A percentile compares a stretch with the other conserved stretches of the same genome.
Evolutionary conservation across 2,888 invertebrate genomes (phyloP).

Genomic region (Neoitamus cyanurus): DNA sequence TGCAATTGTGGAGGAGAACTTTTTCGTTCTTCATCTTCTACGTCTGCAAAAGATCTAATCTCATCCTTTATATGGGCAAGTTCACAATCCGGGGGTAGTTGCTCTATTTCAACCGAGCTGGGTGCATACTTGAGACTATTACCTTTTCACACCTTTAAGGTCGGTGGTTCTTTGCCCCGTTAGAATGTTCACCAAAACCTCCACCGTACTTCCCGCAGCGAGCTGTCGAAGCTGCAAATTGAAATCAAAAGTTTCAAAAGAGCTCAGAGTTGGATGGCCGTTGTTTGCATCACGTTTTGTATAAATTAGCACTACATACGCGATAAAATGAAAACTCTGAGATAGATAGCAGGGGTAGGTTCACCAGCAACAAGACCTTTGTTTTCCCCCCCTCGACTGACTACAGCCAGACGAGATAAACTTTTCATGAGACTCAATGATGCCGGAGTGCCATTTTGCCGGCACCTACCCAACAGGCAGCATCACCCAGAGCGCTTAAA

Average conservation of each 20-base stretch:
- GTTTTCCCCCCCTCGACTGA: background rate
- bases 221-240: background rate
- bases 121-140: background rate
- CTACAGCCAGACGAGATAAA: background rate
- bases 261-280: background rate
- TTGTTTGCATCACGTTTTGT: background rate
- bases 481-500: constrained; percentile 7
- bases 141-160: background rate
- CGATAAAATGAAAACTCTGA: background rate
- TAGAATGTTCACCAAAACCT: background rate
- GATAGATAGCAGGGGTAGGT: background rate
- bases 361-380: background rate
- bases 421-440: constrained; percentile 5
- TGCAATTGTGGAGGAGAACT: no score
- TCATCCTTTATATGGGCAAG: background rate
- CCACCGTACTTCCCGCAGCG: background rate
- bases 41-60: background rate
- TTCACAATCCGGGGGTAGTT: background rate
- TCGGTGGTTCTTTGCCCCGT: background rate
- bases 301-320: constrained; percentile 5
- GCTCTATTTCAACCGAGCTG: background rate
- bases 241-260: background rate
- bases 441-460: background rate
- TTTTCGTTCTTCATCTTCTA: background rate
- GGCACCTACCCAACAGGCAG: background rate